Base-by-base conservation (phyloP, 30 jellyfish, hydroid and myxozoan species). In the Hydractinia symbiolongicarpus region DNA sequence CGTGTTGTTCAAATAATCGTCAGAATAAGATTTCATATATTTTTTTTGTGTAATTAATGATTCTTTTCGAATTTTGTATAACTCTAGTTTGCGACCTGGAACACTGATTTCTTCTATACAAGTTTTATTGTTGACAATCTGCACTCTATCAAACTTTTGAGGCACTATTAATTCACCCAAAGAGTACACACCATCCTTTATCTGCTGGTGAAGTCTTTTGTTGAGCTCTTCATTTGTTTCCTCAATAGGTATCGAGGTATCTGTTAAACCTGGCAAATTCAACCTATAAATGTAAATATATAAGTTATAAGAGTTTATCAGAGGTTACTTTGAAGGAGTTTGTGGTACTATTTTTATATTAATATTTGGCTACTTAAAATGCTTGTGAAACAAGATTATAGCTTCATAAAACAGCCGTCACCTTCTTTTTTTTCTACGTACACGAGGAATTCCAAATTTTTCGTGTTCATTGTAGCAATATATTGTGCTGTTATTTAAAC, bases 141-240 rank as follows among this genome's bases (percentile, higher is more conserved):
- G 9, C 50, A 55, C 9, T 72, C 50, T 72, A 1, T 52, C 56
- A 72, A 72, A 72, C 20, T 55, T 72, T 19, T 72, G 53, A 21
- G 69, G 55, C 30, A 72, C 81, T 19, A 72, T 50, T 55, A 72
- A 72, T 50, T 72, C 19, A 7, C 81, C 81, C 16, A 72, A 19
- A 20, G 44, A 19, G 56, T 72, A 9, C 8, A 19, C 44, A 19
- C 76, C 76, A 19, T 66, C 44, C 44, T 66, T 53, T 19, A 66
- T 66, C 30, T 66, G 53, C 49, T 66, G 76, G 53, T 66, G 53
- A 8, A 66, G 50, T 53, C 15, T 66, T 6, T 0, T 53, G 30
- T 66, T 66, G 53, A 66, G 76, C 49, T 17, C 76, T 66, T 66
- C 49, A 66, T 66, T 66, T 17, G 76, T 17, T 17, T 17, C 76